Evolutionary conservation across 2,113 vertebrate species (phyloP).

Genomic region (Agapornis roseicollis): DNA sequence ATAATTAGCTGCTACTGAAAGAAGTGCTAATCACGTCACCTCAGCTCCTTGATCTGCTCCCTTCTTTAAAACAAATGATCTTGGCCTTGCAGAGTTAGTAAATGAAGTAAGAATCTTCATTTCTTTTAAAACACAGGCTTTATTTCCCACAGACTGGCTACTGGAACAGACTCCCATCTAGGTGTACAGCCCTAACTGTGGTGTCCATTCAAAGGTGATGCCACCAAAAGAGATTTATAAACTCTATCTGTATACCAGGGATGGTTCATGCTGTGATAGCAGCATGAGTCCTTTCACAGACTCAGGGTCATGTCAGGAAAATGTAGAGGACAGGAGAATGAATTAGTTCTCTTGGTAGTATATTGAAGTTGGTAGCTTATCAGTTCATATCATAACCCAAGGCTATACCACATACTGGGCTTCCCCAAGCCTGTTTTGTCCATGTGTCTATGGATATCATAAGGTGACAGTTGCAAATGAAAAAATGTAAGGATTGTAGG

Average conservation of each 20-base stretch:
- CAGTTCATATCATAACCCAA: background rate
- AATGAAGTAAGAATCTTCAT: background rate
- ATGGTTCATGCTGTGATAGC: background rate
- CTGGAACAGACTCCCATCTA: background rate
- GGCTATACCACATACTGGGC: background rate
- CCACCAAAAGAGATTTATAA: background rate
- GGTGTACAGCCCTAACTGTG: background rate
- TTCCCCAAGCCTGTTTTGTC: background rate
- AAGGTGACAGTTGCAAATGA: background rate
- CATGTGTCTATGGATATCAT: rapidly evolving
- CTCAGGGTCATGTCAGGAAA: background rate
- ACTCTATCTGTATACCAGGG: background rate
- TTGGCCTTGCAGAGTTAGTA: background rate
- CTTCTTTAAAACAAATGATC: background rate
- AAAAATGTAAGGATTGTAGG: background rate
- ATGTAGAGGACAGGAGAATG: background rate
- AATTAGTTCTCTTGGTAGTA: background rate
- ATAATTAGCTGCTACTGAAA: background rate
- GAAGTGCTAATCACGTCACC: background rate
- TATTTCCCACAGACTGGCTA: background rate
- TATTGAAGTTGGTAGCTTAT: background rate
- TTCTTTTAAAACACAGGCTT: background rate
- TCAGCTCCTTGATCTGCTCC: background rate
- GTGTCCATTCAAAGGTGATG: background rate
- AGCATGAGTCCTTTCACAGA: background rate